These are phyloP conservation scores for Chrysolina oricalcia DNA, from an alignment of 2,888 invertebrate genomes.

Conservation along the genomic window DNA sequence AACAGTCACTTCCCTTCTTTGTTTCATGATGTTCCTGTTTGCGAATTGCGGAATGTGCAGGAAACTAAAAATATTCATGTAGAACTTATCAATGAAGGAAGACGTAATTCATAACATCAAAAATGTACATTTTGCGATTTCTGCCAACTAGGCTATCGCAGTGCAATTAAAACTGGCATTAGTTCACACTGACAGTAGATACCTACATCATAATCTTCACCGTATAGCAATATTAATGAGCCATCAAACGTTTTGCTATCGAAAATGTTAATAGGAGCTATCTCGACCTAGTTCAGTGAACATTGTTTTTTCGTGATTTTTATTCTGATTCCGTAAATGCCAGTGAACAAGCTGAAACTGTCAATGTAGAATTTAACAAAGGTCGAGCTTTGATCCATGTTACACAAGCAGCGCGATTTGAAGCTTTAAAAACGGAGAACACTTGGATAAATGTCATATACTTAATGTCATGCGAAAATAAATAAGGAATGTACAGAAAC, in stretches of 20 bases:
- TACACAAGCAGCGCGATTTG: constrained; percentile 48
- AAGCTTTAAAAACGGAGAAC: constrained; percentile 25
- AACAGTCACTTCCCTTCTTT: too few relatives aligned
- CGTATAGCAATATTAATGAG: constrained; percentile 48
- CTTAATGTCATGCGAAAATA: constrained; percentile 11
- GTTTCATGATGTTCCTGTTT: too few relatives aligned
- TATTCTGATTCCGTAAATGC: constrained; percentile 51
- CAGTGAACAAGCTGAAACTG: constrained; percentile 58
- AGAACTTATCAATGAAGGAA: neutral
- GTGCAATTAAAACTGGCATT: neutral
- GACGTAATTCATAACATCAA: too few relatives aligned
- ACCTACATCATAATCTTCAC: constrained; percentile 1
- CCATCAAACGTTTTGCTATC: constrained; percentile 45
- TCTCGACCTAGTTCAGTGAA: constrained; percentile 34
- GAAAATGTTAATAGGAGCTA: constrained; percentile 46
- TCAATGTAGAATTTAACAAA: constrained; percentile 54
- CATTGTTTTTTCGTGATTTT: constrained; percentile 13
- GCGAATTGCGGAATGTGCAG: too few relatives aligned
- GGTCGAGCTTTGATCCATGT: constrained; percentile 55
- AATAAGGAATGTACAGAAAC: neutral
- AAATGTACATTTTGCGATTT: neutral
- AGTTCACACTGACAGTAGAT: neutral
- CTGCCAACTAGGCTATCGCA: neutral
- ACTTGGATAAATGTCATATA: constrained; percentile 10
- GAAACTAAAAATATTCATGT: too few relatives aligned